Conservation (phyloP, 2,888 invertebrate genomes). For the Drosophila anomalata region DNA sequence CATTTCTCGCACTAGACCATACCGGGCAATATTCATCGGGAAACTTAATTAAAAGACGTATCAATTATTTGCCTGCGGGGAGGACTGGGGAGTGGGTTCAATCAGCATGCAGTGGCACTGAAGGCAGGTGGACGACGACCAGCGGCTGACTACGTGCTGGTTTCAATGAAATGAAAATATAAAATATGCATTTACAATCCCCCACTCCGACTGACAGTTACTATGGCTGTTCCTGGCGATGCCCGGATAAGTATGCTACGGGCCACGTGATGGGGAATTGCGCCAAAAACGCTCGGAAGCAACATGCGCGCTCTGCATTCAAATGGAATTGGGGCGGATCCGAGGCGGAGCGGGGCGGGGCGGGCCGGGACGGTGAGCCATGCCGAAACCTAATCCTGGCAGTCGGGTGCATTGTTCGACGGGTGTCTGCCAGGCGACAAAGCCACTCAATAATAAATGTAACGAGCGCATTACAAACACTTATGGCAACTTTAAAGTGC, state of each 20-base stretch:
- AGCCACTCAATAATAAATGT: slow-evolving; percentile 74
- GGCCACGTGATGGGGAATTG: slow-evolving; percentile 70
- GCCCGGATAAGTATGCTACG: slow-evolving; percentile 68
- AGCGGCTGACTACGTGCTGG: slow-evolving; percentile 62
- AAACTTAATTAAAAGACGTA: slow-evolving; percentile 56
- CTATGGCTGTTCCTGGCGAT: slow-evolving; percentile 42
- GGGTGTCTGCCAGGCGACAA: slow-evolving; percentile 50
- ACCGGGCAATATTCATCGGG: not conserved
- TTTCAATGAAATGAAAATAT: slow-evolving; percentile 79
- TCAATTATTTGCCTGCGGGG: slow-evolving; percentile 49
- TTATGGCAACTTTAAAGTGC: slow-evolving; percentile 72
- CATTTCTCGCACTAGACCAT: not conserved
- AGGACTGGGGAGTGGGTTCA: slow-evolving; percentile 4
- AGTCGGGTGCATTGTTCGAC: slow-evolving; percentile 39
- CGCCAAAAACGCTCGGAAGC: slow-evolving; percentile 46
- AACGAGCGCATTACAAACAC: slow-evolving; percentile 77
- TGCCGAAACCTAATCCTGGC: slow-evolving; percentile 42
- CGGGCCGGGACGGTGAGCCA: not conserved
- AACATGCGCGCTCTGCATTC: slow-evolving; percentile 55
- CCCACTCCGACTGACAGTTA: slow-evolving; percentile 37
- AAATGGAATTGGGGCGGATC: slow-evolving; percentile 46
- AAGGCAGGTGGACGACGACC: slow-evolving; percentile 28
- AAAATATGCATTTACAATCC: slow-evolving; percentile 74
- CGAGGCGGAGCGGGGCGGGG: not conserved
- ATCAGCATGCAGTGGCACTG: slow-evolving; percentile 24